Conservation (phyloP, 2,113 vertebrate species). For the Craseonycteris thonglongyai region DNA sequence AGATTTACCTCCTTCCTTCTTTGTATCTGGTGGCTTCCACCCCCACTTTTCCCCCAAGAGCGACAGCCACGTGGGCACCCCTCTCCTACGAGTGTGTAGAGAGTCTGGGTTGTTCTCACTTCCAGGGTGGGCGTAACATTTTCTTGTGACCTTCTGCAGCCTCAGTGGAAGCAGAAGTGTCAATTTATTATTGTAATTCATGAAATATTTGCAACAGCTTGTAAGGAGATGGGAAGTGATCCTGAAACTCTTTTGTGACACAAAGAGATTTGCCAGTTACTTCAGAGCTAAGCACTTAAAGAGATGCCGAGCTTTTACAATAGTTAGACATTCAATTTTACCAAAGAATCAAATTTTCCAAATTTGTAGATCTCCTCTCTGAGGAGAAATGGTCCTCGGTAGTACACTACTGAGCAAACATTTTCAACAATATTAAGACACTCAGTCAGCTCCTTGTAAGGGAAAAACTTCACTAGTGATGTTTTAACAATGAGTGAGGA, state of each 20-base stretch:
- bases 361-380: neutral
- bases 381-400: neutral
- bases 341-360: neutral
- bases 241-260: neutral
- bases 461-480: no score
- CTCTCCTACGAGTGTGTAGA: neutral
- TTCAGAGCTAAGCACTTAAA: neutral
- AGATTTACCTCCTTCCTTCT: neutral
- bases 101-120: neutral
- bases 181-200: neutral
- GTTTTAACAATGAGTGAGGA: no score
- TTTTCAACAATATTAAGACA: neutral
- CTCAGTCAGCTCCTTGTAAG: neutral
- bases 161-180: neutral
- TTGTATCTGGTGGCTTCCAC: neutral
- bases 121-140: neutral
- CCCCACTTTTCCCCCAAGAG: neutral
- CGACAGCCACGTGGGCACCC: neutral
- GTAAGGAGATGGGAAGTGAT: neutral
- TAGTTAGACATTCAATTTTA: neutral
- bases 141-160: no score
- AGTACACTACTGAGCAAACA: neutral
- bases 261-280: neutral
- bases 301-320: neutral
- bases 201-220: neutral